Evolutionary conservation across 2,888 invertebrate genomes (phyloP).

Genomic region (Geophilus truncorum): DNA sequence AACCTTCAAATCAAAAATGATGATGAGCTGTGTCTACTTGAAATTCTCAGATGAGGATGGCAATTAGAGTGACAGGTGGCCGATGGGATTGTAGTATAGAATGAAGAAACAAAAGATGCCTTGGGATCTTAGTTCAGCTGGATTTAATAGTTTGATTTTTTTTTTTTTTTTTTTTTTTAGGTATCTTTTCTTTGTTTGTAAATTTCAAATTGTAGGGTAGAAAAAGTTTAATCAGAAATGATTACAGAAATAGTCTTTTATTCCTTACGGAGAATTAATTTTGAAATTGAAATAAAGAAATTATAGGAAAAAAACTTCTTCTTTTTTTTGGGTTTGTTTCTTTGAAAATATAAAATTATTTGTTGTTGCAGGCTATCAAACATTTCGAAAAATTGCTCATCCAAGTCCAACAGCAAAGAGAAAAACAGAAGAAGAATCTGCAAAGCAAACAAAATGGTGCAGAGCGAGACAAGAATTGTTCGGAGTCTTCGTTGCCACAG

Average conservation of each 20-base stretch:
- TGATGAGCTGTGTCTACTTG: no score
- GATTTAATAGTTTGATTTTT: not conserved
- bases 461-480: not conserved
- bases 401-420: constrained; percentile 59
- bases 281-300: no score
- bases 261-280: no score
- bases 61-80: constrained; percentile 7
- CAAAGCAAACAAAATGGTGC: constrained; percentile 32
- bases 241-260: no score
- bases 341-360: not conserved
- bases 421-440: constrained; percentile 40
- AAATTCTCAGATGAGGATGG: not conserved
- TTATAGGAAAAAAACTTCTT: no score
- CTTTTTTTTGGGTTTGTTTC: no score
- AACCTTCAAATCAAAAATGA: not conserved
- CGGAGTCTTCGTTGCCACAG: constrained; percentile 42
- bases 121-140: not conserved
- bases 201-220: not conserved
- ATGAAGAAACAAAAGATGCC: not conserved
- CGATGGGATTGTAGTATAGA: no score
- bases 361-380: constrained; percentile 62
- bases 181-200: not conserved
- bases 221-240: not conserved
- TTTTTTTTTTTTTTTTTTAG: not conserved
- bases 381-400: constrained; percentile 63